These are phyloP conservation scores for Synergus itoensis DNA, from an alignment of 2,888 invertebrate species.

Conservation along the genomic window DNA sequence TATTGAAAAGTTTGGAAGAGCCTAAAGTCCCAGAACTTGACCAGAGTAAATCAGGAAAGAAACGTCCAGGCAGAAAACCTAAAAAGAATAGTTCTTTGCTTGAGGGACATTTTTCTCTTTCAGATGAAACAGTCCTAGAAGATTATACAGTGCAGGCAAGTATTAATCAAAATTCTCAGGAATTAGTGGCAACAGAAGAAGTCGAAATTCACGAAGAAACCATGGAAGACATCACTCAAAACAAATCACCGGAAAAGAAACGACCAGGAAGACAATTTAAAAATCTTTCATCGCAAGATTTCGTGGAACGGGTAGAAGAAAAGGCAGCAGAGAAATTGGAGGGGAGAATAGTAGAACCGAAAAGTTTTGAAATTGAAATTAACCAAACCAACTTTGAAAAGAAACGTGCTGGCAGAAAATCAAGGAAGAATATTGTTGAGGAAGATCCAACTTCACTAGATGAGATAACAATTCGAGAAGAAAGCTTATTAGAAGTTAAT, in stretches of 20 bases:
- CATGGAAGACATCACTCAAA: background rate
- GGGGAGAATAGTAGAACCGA: background rate
- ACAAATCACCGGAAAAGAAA: constrained; percentile 22
- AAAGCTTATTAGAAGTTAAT: constrained; percentile 10
- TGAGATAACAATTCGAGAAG: background rate
- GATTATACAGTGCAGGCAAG: background rate
- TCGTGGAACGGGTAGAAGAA: background rate
- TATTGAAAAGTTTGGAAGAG: background rate
- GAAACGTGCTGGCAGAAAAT: constrained; percentile 29
- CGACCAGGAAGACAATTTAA: constrained; percentile 26
- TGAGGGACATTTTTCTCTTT: background rate
- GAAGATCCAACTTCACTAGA: background rate
- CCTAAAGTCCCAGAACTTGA: background rate
- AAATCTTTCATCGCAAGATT: background rate
- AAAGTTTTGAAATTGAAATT: background rate
- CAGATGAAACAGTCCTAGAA: background rate
- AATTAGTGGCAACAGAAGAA: background rate
- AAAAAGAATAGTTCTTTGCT: constrained; percentile 50
- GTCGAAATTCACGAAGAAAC: background rate
- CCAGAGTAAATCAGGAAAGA: constrained; percentile 43
- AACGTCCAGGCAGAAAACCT: constrained; percentile 38
- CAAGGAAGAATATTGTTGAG: background rate
- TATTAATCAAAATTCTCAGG: constrained; percentile 52
- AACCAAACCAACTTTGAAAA: constrained; percentile 12
- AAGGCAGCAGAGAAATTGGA: background rate